Evolutionary conservation across 2,797 vertebrate genomes (phyloP), one percentile per base, ranked within the genome.

Genomic region (Lophotriccus pileatus): DNA sequence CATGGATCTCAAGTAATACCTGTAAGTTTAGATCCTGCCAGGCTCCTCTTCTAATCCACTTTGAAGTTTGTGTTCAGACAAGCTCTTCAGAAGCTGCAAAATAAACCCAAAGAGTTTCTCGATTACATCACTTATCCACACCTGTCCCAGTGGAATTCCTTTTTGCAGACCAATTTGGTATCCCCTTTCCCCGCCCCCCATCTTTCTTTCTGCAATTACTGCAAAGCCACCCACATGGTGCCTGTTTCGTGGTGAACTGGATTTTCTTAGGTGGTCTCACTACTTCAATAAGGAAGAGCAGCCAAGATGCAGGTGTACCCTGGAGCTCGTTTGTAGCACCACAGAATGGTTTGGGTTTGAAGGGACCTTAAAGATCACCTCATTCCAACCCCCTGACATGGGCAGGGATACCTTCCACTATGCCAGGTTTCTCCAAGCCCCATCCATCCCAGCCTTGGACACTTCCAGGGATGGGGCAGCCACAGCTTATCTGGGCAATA

Each of bases 51-150:
- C 85, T 60, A 63, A 93, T 90, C 63, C 43, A 70, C 69, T 75
- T 81, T 66, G 25, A 88, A 73, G 44, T 66, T 50, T 91, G 19
- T 79, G 84, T 89, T 92, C 91, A 89, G 90, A 73, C 81, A 90
- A 86, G 70, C 34, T 91, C 67, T 69, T 73, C 49, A 88, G 52
- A 92, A 90, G 63, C 34, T 49, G 39, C 32, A 69, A 73, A 79
- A 76, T 73, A 94, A 88, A 58, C 82, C 59, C 27, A 24, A 36
- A 53, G 23, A 24, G 9, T 85, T 78, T 41, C 19, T 50, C 11
- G 11, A 78, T 80, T 47, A 63, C 17, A 74, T 81, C 58, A 66
- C 22, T 78, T 79, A 69, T 12, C 70, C 76, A 76, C 81, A 87
- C 41, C 55, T 79, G 25, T 52, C 68, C 37, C 6, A 0, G n/a